Evolutionary conservation across 2,888 invertebrate genomes (phyloP), one percentile per base, ranked within the genome.

Genomic region (Mythimna lalbum): DNA sequence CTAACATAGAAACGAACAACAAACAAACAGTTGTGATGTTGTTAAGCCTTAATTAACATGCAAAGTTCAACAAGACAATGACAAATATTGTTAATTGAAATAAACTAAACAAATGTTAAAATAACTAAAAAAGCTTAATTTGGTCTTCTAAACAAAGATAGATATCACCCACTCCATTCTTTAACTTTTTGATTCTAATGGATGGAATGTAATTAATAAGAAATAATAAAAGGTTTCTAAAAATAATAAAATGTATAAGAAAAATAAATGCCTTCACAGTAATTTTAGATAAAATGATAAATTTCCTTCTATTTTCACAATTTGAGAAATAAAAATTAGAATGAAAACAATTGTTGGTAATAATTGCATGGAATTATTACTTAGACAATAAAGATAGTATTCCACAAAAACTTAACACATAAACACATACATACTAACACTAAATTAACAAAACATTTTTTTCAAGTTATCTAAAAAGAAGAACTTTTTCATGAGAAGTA

Each of bases 191-290:
- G 49, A 60, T 50, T 27, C 4, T 52, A 56, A 3, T 49, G 47
- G 52, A 50, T 80, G 80, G 76, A 76, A 76, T 80, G 76, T 80
- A 17, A 56, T 59, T 39, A 33, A 52, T 56, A 63, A 60, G 50
- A 62, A 65, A 59, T 23, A 33, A 33, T 7, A 60, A 47, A 62
- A 57, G 19, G 39, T 31, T 14, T 14, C 4, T 64, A 63, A 63
- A 76, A 53, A 47, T 55, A 59, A 78, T 49, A 21, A 63, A 10
- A n/a, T 6, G 1, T 39, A 49, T 31, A 59, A 7, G 61, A 12
- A 63, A 59, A 7, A 56, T 75, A 77, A 80, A 77, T 76, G 74
- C 74, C 33, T 49, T 36, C 27, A 14, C 17, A 63, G 19, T 43
- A 50, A 59, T 59, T 62, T 71, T 33, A 52, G 19, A 66, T 10